phyloP scores from a whole-genome alignment of 1,140 invertebrate genomes.

The Magallana ariakensis region DNA sequence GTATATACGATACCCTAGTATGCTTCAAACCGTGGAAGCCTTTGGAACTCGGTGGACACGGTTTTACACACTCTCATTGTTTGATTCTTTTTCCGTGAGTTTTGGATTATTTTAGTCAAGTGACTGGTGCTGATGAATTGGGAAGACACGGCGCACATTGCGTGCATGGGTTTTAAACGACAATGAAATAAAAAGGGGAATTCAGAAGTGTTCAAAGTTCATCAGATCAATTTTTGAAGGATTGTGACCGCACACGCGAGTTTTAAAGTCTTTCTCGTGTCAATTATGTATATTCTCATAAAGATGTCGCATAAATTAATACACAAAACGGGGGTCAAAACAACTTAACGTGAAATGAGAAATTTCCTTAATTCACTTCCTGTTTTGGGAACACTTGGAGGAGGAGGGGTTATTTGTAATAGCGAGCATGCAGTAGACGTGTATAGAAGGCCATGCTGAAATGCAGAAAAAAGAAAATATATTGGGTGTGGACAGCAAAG shows the following conservation, averaged over 20 bases:
- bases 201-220: neutral
- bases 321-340: neutral
- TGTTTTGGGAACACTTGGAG: neutral
- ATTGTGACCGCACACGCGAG: constrained; percentile 5
- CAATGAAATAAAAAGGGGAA: neutral
- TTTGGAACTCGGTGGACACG: neutral
- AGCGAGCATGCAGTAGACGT: neutral
- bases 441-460: neutral
- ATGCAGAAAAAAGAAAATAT: constrained; percentile 5
- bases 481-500: neutral
- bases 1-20: neutral
- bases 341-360: constrained; percentile 6
- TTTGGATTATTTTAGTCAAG: constrained; percentile 10
- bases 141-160: neutral
- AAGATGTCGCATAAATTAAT: neutral
- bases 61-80: neutral
- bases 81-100: constrained; percentile 6
- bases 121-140: neutral
- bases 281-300: neutral
- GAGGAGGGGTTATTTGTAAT: neutral
- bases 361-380: constrained; percentile 11
- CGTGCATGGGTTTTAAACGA: neutral
- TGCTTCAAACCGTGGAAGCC: neutral
- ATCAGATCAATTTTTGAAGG: neutral
- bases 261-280: neutral